Evolutionary conservation across 2,113 vertebrate species (phyloP), one percentile per base, ranked within the genome.

Genomic region (Passerina amoena): DNA sequence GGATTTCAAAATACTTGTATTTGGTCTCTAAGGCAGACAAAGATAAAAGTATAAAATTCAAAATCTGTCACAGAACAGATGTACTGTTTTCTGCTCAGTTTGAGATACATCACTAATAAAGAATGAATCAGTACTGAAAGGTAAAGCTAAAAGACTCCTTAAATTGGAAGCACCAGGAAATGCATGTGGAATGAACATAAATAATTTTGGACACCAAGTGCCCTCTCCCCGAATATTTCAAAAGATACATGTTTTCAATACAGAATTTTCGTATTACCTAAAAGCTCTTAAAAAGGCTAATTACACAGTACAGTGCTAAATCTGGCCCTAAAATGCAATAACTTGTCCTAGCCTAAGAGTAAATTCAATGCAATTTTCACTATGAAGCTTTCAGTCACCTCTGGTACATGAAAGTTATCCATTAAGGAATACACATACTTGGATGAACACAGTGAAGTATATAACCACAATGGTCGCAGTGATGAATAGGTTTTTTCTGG

Each of bases 371-470:
- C 12, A 40, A 31, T 48, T 44, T 82, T 54, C 37, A 48, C 19
- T 51, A 25, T 17, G 61, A 85, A 79, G 16, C 7, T 88, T 93
- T 86, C 59, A 42, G 25, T 22, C 51, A 51, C 14, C 12, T 65
- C 16, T 38, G 5, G 48, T 63, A 51, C 30, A 28, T 33, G 20
- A 50, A 92, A 80, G 12, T 15, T 69, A n/a, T 28, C 37, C 48
- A 73, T 60, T 73, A 76, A 83, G 54, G 95, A 96, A 61, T 54
- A 44, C 17, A 92, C 97, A 56, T 96, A 99, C 99, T 98, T 99
- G 99, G 45, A 99, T 97, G 87, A 99, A 99, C 40, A 99, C 98
- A 2, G 99, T 99, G 93, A 99, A 99, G 88, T 99, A 98, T 96
- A 99, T 99, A 80, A 99, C 94, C 44, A 97, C 98, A 44, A 99